phyloP scores from a whole-genome alignment of 2,888 invertebrate genomes.

The Erynnis tages region DNA sequence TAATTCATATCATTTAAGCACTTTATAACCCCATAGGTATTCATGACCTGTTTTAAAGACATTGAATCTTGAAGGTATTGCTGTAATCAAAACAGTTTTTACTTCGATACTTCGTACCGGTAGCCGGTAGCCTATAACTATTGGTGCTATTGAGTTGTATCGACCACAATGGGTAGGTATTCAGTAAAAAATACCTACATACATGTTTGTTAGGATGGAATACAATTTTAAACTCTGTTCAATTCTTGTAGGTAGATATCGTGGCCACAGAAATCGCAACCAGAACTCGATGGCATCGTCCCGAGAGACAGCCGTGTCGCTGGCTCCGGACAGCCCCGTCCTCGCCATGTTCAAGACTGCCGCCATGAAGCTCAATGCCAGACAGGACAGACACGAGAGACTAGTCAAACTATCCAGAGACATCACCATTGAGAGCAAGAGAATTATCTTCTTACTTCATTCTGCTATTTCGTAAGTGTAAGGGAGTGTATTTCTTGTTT shows the following conservation, averaged over 20 bases:
- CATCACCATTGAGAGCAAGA: constrained; percentile 94
- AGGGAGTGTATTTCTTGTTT: not conserved
- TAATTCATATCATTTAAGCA: no score
- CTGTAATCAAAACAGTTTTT: no score
- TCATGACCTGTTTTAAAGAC: no score
- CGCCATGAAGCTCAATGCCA: constrained; percentile 85
- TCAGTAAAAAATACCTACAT: no score
- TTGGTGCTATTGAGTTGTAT: no score
- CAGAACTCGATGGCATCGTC: constrained; percentile 55
- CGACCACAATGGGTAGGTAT: no score
- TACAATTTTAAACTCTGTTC: no score
- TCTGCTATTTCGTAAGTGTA: constrained; percentile 80
- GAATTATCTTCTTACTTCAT: constrained; percentile 93
- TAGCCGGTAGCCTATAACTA: no score
- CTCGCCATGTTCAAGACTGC: constrained; percentile 84
- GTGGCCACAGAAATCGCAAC: constrained; percentile 45
- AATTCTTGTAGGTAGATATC: constrained; percentile 46
- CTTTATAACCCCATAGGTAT: no score
- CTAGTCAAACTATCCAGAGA: constrained; percentile 91
- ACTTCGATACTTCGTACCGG: no score
- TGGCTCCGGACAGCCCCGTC: constrained; percentile 71
- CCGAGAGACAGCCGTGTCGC: constrained; percentile 50
- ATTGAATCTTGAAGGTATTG: no score
- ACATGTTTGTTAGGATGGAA: no score
- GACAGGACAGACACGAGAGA: constrained; percentile 92